Base-by-base conservation (phyloP, 1,140 invertebrate species). In the Caenorhabditis briggsae region DNA sequence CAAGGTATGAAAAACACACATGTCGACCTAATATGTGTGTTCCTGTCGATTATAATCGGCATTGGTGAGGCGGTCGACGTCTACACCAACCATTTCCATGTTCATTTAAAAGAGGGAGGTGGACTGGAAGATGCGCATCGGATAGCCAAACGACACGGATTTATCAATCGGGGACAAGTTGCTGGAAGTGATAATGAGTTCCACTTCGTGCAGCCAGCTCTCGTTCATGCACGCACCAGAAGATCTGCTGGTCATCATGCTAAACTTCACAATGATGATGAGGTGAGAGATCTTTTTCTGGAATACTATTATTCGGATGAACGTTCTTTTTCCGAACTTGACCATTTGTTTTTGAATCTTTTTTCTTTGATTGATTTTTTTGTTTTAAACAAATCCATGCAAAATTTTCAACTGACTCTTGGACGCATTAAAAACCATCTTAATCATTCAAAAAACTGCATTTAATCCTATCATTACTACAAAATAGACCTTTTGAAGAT, bases 61-160 rank as follows among this genome's bases (percentile, higher is more conserved):
- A 78, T 78, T 14, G 70, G 70, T 78, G 70, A 78, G 70, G 46
- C 83, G 82, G 58, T 91, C 55, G 84, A 91, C 82, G 90, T 91
- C 20, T 92, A 90, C 87, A 92, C 91, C 53, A 92, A 92, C 83
- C 90, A 92, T 88, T 92, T 92, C 89, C 89, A 91, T 83, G 91
- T 92, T 56, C 91, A 92, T 83, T 90, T 89, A 41, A 87, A 89
- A 70, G 78, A 90, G 82, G 87, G 91, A 50, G 82, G 55, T 46
- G 91, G 91, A 25, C 58, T 89, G 53, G 91, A 92, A 46, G 85
- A 92, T 87, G 91, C 91, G 18, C 91, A 92, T 82, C 59, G 86
- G 50, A 87, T 92, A 58, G 91, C 91, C 18, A 92, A 92, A 87
- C 88, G 91, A 61, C 90, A 92, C 85, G 91, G 91, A 55, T 92